Conservation (phyloP, 64 coral and sea anemone species). For the Stylophora pistillata region DNA sequence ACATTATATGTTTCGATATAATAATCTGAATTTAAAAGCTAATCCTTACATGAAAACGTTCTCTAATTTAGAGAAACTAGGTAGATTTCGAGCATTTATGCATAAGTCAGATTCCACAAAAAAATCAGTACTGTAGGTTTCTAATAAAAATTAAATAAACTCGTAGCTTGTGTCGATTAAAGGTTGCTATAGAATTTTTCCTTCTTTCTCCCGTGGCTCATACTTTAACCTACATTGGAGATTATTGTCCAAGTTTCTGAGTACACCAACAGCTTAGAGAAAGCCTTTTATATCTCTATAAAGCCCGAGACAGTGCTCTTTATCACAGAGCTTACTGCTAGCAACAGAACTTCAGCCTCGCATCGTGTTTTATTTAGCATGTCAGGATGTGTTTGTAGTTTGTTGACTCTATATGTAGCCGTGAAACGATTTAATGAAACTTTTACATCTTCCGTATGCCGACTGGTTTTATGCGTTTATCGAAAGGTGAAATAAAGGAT, state of each 20-base stretch:
- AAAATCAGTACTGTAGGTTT: not conserved
- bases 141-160: not conserved
- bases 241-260: not conserved
- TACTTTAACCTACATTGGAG: not conserved
- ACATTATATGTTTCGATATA: not conserved
- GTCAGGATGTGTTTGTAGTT: slow-evolving; percentile 7
- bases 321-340: not conserved
- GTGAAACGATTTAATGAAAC: slow-evolving; percentile 20
- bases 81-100: not conserved
- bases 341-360: not conserved
- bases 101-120: not conserved
- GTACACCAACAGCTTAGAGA: not conserved
- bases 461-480: not conserved
- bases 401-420: slow-evolving; percentile 36
- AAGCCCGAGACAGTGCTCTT: not conserved
- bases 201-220: not conserved
- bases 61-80: not conserved
- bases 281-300: not conserved
- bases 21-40: not conserved
- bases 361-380: slow-evolving; percentile 1
- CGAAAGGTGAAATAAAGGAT: too few species aligned
- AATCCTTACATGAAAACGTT: not conserved
- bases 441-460: not conserved
- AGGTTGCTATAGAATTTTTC: not conserved
- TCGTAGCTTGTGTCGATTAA: not conserved